These are phyloP conservation scores for Melanostoma mellinum DNA, from an alignment of 2,888 invertebrate genomes.

Conservation along the genomic window DNA sequence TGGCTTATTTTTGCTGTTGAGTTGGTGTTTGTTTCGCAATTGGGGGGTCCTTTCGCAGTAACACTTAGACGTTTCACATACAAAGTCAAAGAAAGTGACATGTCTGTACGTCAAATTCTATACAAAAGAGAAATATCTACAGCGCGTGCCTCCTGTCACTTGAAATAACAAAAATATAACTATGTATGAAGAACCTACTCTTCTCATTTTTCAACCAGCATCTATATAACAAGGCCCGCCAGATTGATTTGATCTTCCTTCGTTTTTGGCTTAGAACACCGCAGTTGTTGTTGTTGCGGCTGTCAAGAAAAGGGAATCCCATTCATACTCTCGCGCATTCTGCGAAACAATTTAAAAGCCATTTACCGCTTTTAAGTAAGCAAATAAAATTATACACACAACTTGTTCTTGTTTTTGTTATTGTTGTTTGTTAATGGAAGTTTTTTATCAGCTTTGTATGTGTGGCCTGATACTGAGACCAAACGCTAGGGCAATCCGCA, in stretches of 20 bases:
- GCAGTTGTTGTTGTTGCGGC: neutral
- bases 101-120: neutral
- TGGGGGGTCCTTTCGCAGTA: neutral
- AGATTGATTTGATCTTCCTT: slow-evolving; percentile 9
- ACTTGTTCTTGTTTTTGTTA: slow-evolving; percentile 16
- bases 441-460: slow-evolving; percentile 10
- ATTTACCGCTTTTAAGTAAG: slow-evolving; percentile 22
- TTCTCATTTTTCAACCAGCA: neutral
- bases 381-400: slow-evolving; percentile 27
- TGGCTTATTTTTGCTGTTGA: slow-evolving; percentile 2
- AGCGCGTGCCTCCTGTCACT: slow-evolving; percentile 25
- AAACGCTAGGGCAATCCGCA: neutral
- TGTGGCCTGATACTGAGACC: neutral
- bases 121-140: neutral
- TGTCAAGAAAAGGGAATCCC: slow-evolving; percentile 3
- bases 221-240: neutral
- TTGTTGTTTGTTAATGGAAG: slow-evolving; percentile 1
- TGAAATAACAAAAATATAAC: neutral
- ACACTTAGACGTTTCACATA: neutral
- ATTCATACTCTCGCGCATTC: neutral
- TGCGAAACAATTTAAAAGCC: slow-evolving; percentile 31
- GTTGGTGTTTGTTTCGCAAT: neutral
- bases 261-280: slow-evolving; percentile 5
- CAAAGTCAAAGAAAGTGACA: slow-evolving; percentile 21
- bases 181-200: neutral